phyloP scores from a whole-genome alignment of 2,797 vertebrate genomes.

The Peromyscus melanophrys region DNA sequence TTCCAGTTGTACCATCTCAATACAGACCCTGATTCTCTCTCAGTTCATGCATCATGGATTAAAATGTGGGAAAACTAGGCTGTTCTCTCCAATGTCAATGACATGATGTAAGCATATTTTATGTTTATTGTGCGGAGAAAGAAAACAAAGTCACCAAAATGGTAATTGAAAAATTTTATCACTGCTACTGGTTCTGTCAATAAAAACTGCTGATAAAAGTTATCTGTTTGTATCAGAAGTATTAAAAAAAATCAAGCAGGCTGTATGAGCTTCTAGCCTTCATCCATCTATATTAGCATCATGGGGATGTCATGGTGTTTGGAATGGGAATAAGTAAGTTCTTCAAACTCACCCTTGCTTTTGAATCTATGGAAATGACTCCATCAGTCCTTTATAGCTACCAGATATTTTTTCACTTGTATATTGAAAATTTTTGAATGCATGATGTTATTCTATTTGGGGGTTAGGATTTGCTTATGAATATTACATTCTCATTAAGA shows the following conservation, averaged over 20 bases:
- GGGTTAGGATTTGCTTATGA: constrained; percentile 33
- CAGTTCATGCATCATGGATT: background rate
- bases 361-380: constrained; percentile 48
- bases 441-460: constrained; percentile 20
- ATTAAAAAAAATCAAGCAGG: constrained; percentile 21
- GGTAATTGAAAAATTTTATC: background rate
- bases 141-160: constrained; percentile 28
- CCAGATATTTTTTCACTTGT: constrained; percentile 49
- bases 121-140: constrained; percentile 53
- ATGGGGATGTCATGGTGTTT: background rate
- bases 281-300: constrained; percentile 28
- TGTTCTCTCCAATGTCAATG: background rate
- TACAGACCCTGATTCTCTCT: constrained; percentile 18
- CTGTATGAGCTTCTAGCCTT: constrained; percentile 9
- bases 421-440: constrained; percentile 58
- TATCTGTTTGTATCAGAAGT: constrained; percentile 40
- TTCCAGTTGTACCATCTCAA: background rate
- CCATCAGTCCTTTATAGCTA: constrained; percentile 18
- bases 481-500: constrained; percentile 63
- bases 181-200: background rate
- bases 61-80: background rate
- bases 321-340: constrained; percentile 48
- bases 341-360: constrained; percentile 52
- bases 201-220: constrained; percentile 53
- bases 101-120: constrained; percentile 7